Base-by-base conservation (phyloP, 2,113 vertebrate genomes). In the Atractosteus spatula region DNA sequence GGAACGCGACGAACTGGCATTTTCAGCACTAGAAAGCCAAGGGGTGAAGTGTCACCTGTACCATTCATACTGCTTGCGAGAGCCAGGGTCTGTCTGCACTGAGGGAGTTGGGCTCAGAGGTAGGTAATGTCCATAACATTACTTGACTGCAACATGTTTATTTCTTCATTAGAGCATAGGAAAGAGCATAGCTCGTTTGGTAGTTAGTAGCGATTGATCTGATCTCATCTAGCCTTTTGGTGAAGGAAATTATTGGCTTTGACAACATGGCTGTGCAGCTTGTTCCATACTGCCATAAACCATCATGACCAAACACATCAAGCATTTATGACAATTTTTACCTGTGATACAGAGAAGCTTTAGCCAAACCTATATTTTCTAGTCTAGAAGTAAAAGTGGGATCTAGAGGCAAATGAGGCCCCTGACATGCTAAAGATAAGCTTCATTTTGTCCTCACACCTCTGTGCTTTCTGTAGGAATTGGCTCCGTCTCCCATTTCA, bases 401-500 rank as follows among this genome's bases (percentile, higher is more conserved):
- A 43, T 66, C 3, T 44, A 42, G 7, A 41, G 62, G 7, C 43
- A 6, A 29, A 29, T 29, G 29, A 29, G 29, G 29, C 29, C 14
- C 3, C 41, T 45, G 4, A 6, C 12, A 8, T 3, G 8, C 12
- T 43, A 13, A 44, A 13, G 3, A 47, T 54, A 8, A 43, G 8
- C 3, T 12, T 66, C 13, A 3, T 66, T 66, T 29, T 29, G 29
- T 17, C 43, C 10, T 71, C 14, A 59, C 47, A 10, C 8, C 4
- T 44, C 11, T 41, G 3, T 55, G 41, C 71, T 68, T 69, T 44
- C 4, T 55, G 4, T 55, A 91, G 90, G 89, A 68, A 90, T 91
- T 41, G 90, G 90, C 61, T 92, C 88, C 7, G 89, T 92, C 44
- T 87, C 89, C 67, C 89, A 90, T 73, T 90, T 91, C 70, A 86